Evolutionary conservation across 2,797 vertebrate genomes (phyloP), one percentile per base, ranked within the genome.

Genomic region (Microcaecilia unicolor): DNA sequence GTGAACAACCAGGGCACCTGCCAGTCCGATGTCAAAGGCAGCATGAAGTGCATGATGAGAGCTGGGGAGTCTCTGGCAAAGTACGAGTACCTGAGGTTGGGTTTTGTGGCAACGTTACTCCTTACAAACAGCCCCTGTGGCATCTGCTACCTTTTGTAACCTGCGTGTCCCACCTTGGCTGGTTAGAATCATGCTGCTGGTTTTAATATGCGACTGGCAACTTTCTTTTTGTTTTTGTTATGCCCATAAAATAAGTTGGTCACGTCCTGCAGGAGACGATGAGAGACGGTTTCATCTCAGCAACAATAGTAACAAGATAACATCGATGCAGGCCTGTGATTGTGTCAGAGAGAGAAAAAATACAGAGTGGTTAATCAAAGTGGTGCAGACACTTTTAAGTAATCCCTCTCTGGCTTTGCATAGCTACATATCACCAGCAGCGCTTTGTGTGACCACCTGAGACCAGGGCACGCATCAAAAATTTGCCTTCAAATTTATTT

Each of bases 401-500:
- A 71, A 75, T 78, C 72, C 59, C 70, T 34, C 66, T 52, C 69
- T 45, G 72, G 65, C 71, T 79, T 70, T 74, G 72, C 74, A 70
- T 76, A 75, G 58, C 69, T 75, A 71, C 58, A 36, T 37, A 67
- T n/a, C 0, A 74, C 78, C 74, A 21, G 68, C 73, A 77, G 80
- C 61, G 5, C 57, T 72, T 65, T 62, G 47, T 60, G 65, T 63
- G 21, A 68, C 74, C 77, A 62, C 77, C 51, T 75, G 80, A 80
- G 78, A 80, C 80, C 56, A 44, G 78, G 75, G 71, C 55, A 67
- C 60, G 76, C 77, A 80, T 82, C 72, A 81, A 80, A 82, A 83
- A 82, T 80, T 83, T 78, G 73, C 76, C 78, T 82, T 83, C 74
- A 78, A 74, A 77, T 82, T 78, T 81, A 76, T 80, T 83, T 77